Conservation (phyloP, 2,797 vertebrate species). For the Pelodytes ibericus region DNA sequence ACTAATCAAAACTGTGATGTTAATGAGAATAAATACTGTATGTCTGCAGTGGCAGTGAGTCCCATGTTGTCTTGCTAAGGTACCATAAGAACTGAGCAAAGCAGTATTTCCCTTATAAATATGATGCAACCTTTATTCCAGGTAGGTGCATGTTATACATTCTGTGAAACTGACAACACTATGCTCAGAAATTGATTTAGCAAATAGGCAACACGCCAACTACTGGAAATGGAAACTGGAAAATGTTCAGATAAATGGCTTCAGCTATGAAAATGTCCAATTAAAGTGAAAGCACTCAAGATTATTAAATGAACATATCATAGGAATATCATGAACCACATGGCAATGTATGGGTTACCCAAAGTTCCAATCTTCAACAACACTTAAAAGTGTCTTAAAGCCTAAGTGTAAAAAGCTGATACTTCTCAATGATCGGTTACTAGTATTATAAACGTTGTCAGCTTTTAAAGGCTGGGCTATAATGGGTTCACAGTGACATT, state of each 20-base stretch:
- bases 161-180: neutral
- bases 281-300: neutral
- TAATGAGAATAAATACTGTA: too few relatives aligned
- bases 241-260: neutral
- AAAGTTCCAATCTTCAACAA: neutral
- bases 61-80: too few relatives aligned
- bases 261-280: neutral
- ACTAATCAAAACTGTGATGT: too few relatives aligned
- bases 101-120: too few relatives aligned
- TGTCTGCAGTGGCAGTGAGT: too few relatives aligned
- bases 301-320: neutral
- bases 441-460: neutral
- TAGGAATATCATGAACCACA: too few relatives aligned
- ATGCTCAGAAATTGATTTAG: neutral
- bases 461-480: neutral
- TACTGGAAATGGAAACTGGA: neutral
- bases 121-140: too few relatives aligned
- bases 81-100: too few relatives aligned
- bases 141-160: too few relatives aligned
- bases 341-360: too few relatives aligned
- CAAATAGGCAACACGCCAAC: neutral
- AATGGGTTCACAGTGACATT: conserved; percentile 46
- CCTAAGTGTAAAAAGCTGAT: neutral
- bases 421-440: neutral
- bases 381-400: neutral